Evolutionary conservation across 92 coral and sea anemone species (phyloP), one percentile per base, ranked within the genome.

Genomic region (Porites divaricata): DNA sequence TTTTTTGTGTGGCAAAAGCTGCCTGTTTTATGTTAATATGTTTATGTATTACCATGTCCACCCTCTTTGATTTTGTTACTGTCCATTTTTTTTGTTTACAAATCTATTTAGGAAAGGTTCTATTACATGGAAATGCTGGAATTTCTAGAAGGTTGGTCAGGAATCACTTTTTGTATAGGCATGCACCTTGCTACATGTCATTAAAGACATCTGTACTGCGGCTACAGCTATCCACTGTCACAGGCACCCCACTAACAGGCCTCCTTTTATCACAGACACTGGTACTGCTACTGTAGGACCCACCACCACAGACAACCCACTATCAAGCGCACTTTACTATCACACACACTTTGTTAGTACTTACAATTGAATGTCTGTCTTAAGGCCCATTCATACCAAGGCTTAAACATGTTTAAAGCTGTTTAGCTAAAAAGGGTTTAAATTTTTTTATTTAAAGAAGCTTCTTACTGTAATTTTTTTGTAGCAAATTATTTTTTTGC

Each of bases 41-140:
- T 35, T 35, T 35, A 35, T 35, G 45, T 35, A 35, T 35, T 35
- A 35, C 45, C 45, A 0, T 35, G 45, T 3, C 45, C 45, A 35
- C 16, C 14, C 59, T 54, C 12, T 54, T 13, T 14, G 41, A n/a
- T 22, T 65, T 67, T 12, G 16, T 9, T 11, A 7, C 3, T 1
- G 17, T 9, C 59, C 5, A 54, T 4, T 11, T 12, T 54, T 0
- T 11, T n/a, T 70, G 6, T 23, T 14, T 26, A 2, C 3, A 20
- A 23, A 26, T 53, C 72, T 61, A 67, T 20, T 72, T 75, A 94
- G 98, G 98, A 19, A 88, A 96, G 65, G 99, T 91, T 22, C 93
- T 96, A 63, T 85, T 96, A 50, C 99, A 96, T 89, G 99, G 99
- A 41, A 96, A 95, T 86, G 98, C 99, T 84, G 99, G 99, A 15